Conservation (phyloP, 37 sponge, comb jelly and placozoan genomes). For the Lycopodina hypogea region DNA sequence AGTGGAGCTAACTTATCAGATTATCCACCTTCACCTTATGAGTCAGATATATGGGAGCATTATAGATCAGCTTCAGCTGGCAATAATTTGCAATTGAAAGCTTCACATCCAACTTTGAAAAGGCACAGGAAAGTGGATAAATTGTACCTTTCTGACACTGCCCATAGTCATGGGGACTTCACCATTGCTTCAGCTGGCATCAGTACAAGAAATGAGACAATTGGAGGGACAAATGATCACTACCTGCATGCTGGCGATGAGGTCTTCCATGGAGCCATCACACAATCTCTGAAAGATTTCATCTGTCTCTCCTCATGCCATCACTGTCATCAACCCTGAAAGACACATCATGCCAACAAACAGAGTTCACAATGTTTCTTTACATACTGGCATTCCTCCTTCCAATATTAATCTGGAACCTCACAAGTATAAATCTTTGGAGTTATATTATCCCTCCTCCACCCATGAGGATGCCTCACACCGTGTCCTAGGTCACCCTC, state of each 20-base stretch:
- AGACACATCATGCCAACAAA: not conserved
- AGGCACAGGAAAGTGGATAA: too few relatives aligned
- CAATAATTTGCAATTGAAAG: too few relatives aligned
- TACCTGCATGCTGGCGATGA: too few relatives aligned
- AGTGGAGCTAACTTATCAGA: not conserved
- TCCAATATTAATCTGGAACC: not conserved
- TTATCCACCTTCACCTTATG: constrained; percentile 15
- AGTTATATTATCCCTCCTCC: too few relatives aligned
- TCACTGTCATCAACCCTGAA: not conserved
- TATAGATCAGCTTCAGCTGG: not conserved
- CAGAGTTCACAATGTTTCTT: not conserved
- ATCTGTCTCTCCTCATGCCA: constrained; percentile 1
- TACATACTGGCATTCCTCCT: not conserved
- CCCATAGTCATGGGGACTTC: too few relatives aligned
- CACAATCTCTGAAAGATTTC: not conserved
- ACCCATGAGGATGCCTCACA: not conserved
- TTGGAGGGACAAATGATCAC: too few relatives aligned
- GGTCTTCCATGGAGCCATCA: too few relatives aligned
- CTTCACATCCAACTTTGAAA: too few relatives aligned
- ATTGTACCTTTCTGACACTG: too few relatives aligned
- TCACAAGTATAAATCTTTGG: too few relatives aligned
- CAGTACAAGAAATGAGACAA: too few relatives aligned
- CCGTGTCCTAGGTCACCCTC: not conserved
- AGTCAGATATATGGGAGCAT: not conserved
- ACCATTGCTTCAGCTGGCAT: too few relatives aligned